These are phyloP conservation scores for Margaritifera margaritifera DNA, from an alignment of 2,888 invertebrate species.

Conservation along the genomic window DNA sequence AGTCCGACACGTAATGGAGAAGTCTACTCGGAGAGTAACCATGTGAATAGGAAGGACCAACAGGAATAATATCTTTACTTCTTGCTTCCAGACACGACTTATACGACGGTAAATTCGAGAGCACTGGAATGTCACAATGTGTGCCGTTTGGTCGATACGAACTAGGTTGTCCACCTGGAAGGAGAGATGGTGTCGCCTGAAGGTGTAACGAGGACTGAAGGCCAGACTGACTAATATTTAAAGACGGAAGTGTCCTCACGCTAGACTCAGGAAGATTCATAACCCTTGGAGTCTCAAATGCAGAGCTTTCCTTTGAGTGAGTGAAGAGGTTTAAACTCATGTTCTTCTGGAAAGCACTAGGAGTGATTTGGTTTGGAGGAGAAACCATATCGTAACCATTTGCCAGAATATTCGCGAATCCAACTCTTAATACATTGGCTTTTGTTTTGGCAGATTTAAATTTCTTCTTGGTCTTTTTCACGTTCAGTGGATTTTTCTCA, in stretches of 20 bases:
- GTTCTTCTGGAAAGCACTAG: conserved; percentile 47
- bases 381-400: conserved; percentile 60
- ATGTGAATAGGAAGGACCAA: neutral
- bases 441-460: conserved; percentile 31
- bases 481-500: conserved; percentile 52
- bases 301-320: conserved; percentile 55
- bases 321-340: conserved; percentile 46
- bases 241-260: neutral
- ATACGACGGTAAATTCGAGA: conserved; percentile 41
- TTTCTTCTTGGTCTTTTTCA: conserved; percentile 55
- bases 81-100: conserved; percentile 15
- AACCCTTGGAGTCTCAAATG: conserved; percentile 53
- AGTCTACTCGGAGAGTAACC: no score
- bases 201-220: conserved; percentile 6
- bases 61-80: conserved; percentile 11
- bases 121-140: conserved; percentile 37
- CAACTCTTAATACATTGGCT: conserved; percentile 27
- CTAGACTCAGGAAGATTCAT: conserved; percentile 23
- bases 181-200: neutral
- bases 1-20: no score
- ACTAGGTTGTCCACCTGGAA: neutral
- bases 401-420: conserved; percentile 36
- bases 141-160: neutral
- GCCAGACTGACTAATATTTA: neutral
- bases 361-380: conserved; percentile 63